Percentiles rank a stretch among this genome's conserved stretches.
Evolutionary conservation across 2,797 vertebrate species (phyloP).

Genomic region (Eulemur rubriventer): DNA sequence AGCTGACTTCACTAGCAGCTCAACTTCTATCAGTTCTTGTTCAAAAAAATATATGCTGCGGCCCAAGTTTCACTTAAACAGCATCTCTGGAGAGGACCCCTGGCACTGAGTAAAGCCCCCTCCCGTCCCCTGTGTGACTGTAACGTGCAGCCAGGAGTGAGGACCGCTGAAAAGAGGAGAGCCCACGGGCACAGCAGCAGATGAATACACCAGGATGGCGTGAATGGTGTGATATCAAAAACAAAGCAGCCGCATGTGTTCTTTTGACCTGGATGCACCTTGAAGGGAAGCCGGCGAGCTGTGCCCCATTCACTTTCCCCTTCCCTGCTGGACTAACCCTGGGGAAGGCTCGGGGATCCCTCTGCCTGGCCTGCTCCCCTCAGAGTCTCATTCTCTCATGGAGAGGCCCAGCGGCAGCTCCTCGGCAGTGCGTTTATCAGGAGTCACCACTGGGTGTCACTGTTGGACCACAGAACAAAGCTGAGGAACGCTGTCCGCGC

Average conservation of each 20-base stretch:
- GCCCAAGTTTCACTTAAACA: background rate
- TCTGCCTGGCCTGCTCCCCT: background rate
- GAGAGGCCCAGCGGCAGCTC: rapidly evolving
- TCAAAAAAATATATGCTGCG: background rate
- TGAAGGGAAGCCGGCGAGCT: background rate
- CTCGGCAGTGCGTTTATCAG: background rate
- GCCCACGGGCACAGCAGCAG: background rate
- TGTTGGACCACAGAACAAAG: too few relatives aligned
- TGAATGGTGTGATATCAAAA: background rate
- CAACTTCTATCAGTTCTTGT: background rate
- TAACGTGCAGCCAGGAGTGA: background rate
- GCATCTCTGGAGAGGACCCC: background rate
- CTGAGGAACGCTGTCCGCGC: too few relatives aligned
- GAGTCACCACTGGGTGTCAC: constrained; percentile 74
- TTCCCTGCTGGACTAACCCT: background rate
- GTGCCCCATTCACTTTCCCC: background rate
- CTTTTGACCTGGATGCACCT: background rate
- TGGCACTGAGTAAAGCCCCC: background rate
- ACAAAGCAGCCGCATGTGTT: background rate
- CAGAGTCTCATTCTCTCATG: background rate
- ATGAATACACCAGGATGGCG: background rate
- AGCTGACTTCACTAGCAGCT: background rate
- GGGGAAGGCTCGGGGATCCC: background rate
- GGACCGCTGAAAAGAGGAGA: background rate
- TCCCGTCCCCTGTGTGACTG: background rate